Base-by-base conservation (phyloP, 2,888 invertebrate genomes). In the Hyalella azteca region DNA sequence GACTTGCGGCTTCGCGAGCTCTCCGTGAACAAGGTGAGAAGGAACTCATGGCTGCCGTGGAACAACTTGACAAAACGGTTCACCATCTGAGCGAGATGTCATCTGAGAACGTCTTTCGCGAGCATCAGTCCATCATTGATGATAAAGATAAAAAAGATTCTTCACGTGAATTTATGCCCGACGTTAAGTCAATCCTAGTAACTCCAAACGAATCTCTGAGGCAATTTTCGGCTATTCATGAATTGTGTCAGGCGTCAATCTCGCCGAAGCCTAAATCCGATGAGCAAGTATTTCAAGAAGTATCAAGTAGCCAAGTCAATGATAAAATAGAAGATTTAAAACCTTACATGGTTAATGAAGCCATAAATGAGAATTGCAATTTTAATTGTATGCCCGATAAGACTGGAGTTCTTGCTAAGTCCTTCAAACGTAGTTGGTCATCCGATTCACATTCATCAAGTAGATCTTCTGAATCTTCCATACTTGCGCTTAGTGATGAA, bases 31-130 rank as follows among this genome's bases (percentile, higher is more conserved):
- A 75, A 26, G 36, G 75, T 7, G 75, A 41, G 15, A 45, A 75
- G 11, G 75, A 32, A 1, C 75, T 75, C 2, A 41, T 75, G 41
- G 75, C 75, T 26, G 75, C 75, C 29, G 75, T 75, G 5, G 75
- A 75, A 45, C 40, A 75, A 41, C 45, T 75, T 11, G 75, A 75
- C 75, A 41, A 75, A 75, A 45, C 75, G 19, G 75, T 75, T 13
- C 41, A 75, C 29, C 41, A 75, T 75, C 75, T 75, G 1, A 41
- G 45, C 29, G 75, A 75, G 5, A 22, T 45, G 15, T 75, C 75
- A n/a, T n/a, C 41, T 75, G 75, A 36, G 22, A 39, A 66, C 29
- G n/a, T 48, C 13, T n/a, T n/a, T n/a, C n/a, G 19, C 13, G 48
- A 48, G 19, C 15, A 15, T 19, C 48, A 19, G 48, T 48, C n/a